Percentiles rank a stretch among this genome's conserved stretches.
Conservation (phyloP, 1,140 invertebrate genomes). For the Apis florea region DNA sequence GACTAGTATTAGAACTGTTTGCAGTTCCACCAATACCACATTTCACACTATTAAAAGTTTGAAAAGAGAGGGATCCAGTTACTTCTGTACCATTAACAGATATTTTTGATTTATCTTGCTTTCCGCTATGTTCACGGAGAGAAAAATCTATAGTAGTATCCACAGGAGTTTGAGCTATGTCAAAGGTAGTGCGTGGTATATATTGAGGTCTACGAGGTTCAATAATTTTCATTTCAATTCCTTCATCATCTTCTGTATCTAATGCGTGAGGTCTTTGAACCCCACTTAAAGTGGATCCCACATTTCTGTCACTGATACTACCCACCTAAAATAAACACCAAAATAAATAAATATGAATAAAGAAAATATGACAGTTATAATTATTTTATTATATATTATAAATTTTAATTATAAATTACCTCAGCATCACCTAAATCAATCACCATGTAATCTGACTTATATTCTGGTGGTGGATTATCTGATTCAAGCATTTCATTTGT, state of each 20-base stretch:
- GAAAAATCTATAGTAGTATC: conserved; percentile 77
- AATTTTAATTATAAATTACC: conserved; percentile 61
- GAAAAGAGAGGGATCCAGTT: conserved; percentile 71
- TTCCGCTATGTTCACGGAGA: conserved; percentile 70
- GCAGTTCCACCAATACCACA: conserved; percentile 68
- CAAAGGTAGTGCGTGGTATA: conserved; percentile 81
- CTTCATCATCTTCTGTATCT: conserved; percentile 74
- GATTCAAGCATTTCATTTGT: conserved; percentile 79
- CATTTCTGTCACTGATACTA: conserved; percentile 67
- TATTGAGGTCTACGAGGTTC: conserved; percentile 77
- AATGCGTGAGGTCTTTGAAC: conserved; percentile 71
- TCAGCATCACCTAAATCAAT: conserved; percentile 76
- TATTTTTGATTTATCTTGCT: conserved; percentile 72
- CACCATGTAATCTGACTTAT: conserved; percentile 78
- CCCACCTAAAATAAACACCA: conserved; percentile 61
- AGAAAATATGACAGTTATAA: neutral
- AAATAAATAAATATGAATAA: conserved; percentile 3
- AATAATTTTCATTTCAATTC: conserved; percentile 79
- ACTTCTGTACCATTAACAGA: conserved; percentile 75
- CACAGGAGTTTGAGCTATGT: conserved; percentile 73
- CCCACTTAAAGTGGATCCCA: conserved; percentile 62
- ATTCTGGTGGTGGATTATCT: conserved; percentile 75
- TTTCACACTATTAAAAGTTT: conserved; percentile 76
- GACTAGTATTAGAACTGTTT: conserved; percentile 63
- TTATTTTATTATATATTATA: neutral